These are phyloP conservation scores for Tribolium freemani DNA, from an alignment of 2,888 invertebrate species.

Conservation along the genomic window DNA sequence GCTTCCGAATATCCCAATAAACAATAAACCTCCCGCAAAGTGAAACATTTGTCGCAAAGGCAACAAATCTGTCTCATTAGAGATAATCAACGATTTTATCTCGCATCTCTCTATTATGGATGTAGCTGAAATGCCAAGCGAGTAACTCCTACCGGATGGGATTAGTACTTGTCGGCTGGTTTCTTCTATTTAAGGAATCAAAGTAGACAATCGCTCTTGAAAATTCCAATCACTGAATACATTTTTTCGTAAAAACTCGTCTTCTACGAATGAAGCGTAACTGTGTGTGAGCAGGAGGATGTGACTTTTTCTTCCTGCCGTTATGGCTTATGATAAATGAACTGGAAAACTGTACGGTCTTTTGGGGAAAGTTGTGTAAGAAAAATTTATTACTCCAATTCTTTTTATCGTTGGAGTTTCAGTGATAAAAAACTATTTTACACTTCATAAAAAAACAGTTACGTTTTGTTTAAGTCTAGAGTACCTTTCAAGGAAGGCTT, in stretches of 20 bases:
- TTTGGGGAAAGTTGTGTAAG: not conserved
- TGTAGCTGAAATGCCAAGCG: slow-evolving; percentile 16
- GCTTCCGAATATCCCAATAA: not conserved
- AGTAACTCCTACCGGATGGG: slow-evolving; percentile 39
- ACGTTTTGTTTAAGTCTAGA: no score
- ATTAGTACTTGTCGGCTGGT: slow-evolving; percentile 36
- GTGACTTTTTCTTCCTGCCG: not conserved
- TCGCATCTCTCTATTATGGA: slow-evolving; percentile 5
- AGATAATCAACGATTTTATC: slow-evolving; percentile 32
- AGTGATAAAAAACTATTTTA: no score
- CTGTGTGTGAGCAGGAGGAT: slow-evolving; percentile 37
- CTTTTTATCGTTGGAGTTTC: no score
- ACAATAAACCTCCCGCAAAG: slow-evolving; percentile 19
- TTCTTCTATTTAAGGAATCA: slow-evolving; percentile 47
- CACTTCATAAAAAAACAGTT: no score
- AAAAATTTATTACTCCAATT: no score
- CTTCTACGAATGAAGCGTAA: slow-evolving; percentile 42
- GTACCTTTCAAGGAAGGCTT: no score
- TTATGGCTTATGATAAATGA: slow-evolving; percentile 16
- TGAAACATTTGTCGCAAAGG: slow-evolving; percentile 15
- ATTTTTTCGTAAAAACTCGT: slow-evolving; percentile 50
- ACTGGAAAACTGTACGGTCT: not conserved
- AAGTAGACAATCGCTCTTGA: slow-evolving; percentile 50
- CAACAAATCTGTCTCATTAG: slow-evolving; percentile 38
- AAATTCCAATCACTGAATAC: slow-evolving; percentile 51